Base-by-base conservation (phyloP, 2,888 invertebrate species). In the Asteroscopus sphinx region DNA sequence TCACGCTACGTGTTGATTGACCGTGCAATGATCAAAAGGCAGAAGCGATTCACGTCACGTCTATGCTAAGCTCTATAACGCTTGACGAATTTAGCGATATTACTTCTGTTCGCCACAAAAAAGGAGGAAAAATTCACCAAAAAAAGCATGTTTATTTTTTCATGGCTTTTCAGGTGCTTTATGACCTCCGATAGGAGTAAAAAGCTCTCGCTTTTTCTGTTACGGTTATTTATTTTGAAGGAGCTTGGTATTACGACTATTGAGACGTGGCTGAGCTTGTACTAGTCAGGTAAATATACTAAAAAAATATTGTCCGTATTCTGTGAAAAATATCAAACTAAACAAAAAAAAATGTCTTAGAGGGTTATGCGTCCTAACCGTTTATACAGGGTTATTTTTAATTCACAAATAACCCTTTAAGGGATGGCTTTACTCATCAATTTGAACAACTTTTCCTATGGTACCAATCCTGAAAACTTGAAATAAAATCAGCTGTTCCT, bases 81-180 rank as follows among this genome's bases (percentile, higher is more conserved):
- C 78, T 71, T 75, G 78, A 75, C 59, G 76, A 74, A 77, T 74
- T 68, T 77, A 58, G 64, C 57, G 40, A 59, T 68, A 60, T 71
- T 62, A 74, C 57, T 63, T 37, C 47, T 52, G 60, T 58, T 45
- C 25, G 28, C 45, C 41, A 53, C 36, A 49, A 56, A 41, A 45
- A 46, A 15, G 12, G 26, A 35, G 71, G 30, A 40, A 73, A 54
- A 58, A 13, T 25, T 54, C 35, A 41, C 25, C 51, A 40, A 47
- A 70, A 60, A 64, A 54, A 35, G 42, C 17, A 49, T 69, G 41
- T 66, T 66, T 69, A 51, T 62, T 66, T 59, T 76, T 62, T 60
- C 46, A 63, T 68, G 28, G 44, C 40, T 40, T 58, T 60, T 58
- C 42, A 55, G 40, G 16, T 48, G 48, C 25, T 52, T 71, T 46